Evolutionary conservation across 1,140 invertebrate genomes (phyloP).

Genomic region (Aphelenchoides besseyi): DNA sequence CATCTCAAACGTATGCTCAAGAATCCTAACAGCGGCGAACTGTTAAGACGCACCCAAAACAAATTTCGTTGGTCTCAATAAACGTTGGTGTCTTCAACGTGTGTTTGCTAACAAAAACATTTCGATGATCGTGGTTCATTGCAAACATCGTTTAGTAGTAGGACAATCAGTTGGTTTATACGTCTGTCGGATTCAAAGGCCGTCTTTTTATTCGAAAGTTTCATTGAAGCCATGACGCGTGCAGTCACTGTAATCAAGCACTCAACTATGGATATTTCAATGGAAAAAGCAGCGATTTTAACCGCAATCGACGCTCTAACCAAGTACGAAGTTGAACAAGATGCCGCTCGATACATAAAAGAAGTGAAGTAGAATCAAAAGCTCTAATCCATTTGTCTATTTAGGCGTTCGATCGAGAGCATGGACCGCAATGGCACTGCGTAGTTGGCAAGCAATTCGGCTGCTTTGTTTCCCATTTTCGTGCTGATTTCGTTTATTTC

Average conservation of each 20-base stretch:
- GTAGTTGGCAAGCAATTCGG: constrained; percentile 45
- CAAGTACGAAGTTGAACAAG: constrained; percentile 37
- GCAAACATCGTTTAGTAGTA: too few relatives aligned
- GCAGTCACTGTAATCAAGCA: constrained; percentile 28
- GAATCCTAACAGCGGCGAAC: neutral
- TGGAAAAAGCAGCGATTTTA: constrained; percentile 39
- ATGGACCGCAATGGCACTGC: constrained; percentile 38
- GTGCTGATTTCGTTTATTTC: constrained; percentile 35
- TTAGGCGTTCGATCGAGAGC: constrained; percentile 31
- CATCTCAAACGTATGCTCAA: too few relatives aligned
- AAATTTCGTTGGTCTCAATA: neutral
- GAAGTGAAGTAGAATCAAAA: constrained; percentile 23
- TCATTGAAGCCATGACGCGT: neutral
- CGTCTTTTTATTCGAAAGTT: neutral
- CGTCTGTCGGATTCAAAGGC: too few relatives aligned
- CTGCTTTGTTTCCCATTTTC: constrained; percentile 37
- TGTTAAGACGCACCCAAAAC: neutral
- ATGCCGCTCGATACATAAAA: constrained; percentile 38
- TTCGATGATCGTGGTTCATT: too few relatives aligned
- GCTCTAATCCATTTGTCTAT: constrained; percentile 16
- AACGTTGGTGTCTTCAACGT: neutral
- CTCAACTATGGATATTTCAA: constrained; percentile 27
- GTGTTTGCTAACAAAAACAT: too few relatives aligned
- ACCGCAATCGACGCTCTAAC: constrained; percentile 32
- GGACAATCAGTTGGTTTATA: too few relatives aligned